phyloP scores from a whole-genome alignment of 2,113 vertebrate species.

The Erpornis zantholeuca region DNA sequence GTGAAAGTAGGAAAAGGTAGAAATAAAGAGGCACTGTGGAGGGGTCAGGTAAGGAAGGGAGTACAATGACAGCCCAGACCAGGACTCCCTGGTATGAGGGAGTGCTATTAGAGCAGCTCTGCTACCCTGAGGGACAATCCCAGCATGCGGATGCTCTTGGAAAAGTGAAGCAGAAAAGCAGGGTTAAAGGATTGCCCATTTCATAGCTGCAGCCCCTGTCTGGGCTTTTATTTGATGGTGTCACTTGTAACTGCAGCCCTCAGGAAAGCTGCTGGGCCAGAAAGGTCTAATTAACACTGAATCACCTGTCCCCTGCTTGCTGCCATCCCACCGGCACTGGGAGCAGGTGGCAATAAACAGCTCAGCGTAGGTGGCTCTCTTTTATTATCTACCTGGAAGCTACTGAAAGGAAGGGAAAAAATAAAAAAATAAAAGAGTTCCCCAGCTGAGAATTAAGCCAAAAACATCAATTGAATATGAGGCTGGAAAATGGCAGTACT shows the following conservation, averaged over 20 bases:
- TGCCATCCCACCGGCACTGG: accelerated
- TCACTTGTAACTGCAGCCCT: neutral
- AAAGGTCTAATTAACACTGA: constrained; percentile 38
- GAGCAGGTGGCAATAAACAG: neutral
- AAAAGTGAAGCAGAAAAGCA: neutral
- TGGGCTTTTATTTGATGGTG: neutral
- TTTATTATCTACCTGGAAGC: neutral
- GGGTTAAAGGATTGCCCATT: neutral
- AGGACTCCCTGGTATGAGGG: accelerated
- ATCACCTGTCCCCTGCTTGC: neutral
- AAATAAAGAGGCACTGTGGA: neutral
- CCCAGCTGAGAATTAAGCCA: constrained; percentile 3
- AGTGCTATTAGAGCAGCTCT: neutral
- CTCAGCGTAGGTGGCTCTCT: neutral
- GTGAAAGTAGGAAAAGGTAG: neutral
- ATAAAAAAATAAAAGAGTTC: neutral
- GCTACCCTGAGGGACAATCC: neutral
- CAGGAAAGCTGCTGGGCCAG: neutral
- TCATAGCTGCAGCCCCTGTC: neutral
- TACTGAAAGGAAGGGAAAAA: neutral
- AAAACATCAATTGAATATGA: neutral
- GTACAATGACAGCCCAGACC: neutral
- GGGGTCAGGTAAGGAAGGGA: neutral
- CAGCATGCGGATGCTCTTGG: neutral
- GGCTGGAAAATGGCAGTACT: neutral